Evolutionary conservation across 2,113 vertebrate genomes (phyloP).

Genomic region (Orycteropus afer): DNA sequence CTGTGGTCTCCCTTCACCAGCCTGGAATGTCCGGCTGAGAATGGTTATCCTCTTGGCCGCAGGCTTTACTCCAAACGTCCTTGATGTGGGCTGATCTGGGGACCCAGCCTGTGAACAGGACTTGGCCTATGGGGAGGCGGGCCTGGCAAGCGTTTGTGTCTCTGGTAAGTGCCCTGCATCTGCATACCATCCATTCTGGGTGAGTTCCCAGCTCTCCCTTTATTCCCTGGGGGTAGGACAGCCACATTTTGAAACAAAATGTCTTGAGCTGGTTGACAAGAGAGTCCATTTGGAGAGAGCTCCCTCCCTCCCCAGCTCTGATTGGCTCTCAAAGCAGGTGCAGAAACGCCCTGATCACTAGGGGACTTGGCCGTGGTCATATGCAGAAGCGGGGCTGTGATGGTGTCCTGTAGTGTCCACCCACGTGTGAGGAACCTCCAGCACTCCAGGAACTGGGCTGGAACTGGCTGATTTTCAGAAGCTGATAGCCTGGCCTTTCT

Average conservation of each 20-base stretch:
- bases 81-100: background rate
- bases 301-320: background rate
- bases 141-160: background rate
- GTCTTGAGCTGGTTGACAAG: background rate
- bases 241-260: background rate
- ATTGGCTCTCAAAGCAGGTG: background rate
- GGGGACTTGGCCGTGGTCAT: background rate
- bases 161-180: background rate
- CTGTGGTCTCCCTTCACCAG: background rate
- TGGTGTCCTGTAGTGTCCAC: background rate
- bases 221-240: rapidly evolving
- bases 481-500: too few species aligned
- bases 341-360: background rate
- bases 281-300: background rate
- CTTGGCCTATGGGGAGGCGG: background rate
- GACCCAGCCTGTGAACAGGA: background rate
- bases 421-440: background rate
- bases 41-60: rapidly evolving
- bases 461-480: too few species aligned
- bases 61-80: background rate
- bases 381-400: background rate
- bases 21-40: background rate
- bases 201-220: background rate
- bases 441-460: background rate
- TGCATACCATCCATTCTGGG: rapidly evolving